Conservation (phyloP, 2,113 vertebrate genomes). For the Apteryx mantelli region DNA sequence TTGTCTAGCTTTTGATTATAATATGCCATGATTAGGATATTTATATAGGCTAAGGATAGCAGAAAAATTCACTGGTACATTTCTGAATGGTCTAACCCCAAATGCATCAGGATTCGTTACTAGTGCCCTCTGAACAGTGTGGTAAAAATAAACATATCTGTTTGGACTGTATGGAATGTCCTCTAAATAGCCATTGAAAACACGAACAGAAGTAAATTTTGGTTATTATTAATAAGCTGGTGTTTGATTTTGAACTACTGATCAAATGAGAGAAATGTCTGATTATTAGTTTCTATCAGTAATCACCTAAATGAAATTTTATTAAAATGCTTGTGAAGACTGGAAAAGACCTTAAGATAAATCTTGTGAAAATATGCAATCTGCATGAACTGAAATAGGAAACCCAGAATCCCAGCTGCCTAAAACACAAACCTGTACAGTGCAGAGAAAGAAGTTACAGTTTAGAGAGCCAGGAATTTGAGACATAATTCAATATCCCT, state of each 20-base stretch:
- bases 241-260: constrained; percentile 1
- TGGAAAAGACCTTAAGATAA: not conserved
- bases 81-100: not conserved
- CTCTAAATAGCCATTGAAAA: not conserved
- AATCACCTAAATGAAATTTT: not conserved
- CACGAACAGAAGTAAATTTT: not conserved
- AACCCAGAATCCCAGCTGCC: not conserved
- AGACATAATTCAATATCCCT: not conserved
- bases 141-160: not conserved
- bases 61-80: not conserved
- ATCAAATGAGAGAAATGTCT: not conserved
- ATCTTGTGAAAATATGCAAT: not conserved
- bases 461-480: not conserved
- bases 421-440: not conserved
- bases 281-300: not conserved
- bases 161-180: not conserved
- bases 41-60: not conserved
- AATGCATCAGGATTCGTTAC: not conserved
- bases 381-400: not conserved
- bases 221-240: not conserved
- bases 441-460: not conserved
- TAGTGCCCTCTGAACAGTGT: not conserved
- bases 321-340: not conserved
- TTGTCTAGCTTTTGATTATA: not conserved
- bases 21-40: not conserved